A percentile compares a stretch with the other conserved stretches of the same genome.
phyloP scores from a whole-genome alignment of 2,888 invertebrate species.

The Chrysolina oricalcia region DNA sequence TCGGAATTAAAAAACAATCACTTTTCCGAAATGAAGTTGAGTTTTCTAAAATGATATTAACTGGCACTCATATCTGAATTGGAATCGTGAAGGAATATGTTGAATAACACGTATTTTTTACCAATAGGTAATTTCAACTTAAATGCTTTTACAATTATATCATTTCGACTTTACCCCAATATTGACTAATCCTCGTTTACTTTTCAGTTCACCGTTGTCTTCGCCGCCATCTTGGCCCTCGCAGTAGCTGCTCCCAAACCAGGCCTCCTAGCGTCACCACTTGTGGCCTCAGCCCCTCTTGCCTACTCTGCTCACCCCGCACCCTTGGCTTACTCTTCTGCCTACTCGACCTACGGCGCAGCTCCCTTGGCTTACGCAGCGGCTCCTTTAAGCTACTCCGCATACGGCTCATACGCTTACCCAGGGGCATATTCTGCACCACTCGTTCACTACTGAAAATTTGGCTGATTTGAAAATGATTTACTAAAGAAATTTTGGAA shows the following conservation, averaged over 20 bases:
- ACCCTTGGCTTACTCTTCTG: conserved; percentile 23
- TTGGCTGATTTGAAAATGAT: no score
- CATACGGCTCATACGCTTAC: conserved; percentile 21
- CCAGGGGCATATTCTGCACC: conserved; percentile 13
- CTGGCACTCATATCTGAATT: no score
- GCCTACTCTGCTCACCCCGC: conserved; percentile 30
- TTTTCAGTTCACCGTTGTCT: conserved; percentile 54
- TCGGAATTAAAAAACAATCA: no score
- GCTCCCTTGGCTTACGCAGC: conserved; percentile 33
- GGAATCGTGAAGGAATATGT: no score
- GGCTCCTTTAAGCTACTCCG: conserved; percentile 29
- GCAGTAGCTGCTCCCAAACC: conserved; percentile 55
- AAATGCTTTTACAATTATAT: no score
- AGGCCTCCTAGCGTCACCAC: conserved; percentile 49
- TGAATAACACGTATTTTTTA: no score
- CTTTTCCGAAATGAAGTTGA: no score
- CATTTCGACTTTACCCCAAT: not conserved
- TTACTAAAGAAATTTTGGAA: not conserved
- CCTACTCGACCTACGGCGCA: conserved; percentile 29
- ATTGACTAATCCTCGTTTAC: not conserved
- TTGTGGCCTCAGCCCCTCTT: conserved; percentile 32
- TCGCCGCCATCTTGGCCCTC: conserved; percentile 51
- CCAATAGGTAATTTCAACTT: no score
- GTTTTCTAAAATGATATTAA: no score
- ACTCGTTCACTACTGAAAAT: not conserved